These are phyloP conservation scores for Caenorhabditis macrosperma DNA, from an alignment of 2,888 invertebrate genomes.

Conservation along the genomic window DNA sequence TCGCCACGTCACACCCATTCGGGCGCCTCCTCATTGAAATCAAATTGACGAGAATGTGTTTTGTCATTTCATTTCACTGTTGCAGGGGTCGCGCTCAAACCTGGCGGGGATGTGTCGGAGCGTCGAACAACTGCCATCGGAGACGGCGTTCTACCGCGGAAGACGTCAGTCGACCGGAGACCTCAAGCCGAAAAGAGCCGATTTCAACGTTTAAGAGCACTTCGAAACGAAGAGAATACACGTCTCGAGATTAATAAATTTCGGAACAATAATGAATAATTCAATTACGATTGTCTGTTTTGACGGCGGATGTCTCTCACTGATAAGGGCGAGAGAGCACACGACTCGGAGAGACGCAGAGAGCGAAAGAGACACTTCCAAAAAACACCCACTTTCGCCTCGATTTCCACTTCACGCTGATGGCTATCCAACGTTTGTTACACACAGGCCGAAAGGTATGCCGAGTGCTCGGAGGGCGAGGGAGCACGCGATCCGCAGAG, in stretches of 20 bases:
- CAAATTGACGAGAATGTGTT: constrained; percentile 22
- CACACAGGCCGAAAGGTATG: constrained; percentile 42
- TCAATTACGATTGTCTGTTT: constrained; percentile 11
- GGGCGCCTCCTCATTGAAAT: constrained; percentile 22
- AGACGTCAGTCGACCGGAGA: constrained; percentile 56
- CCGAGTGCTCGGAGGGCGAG: constrained; percentile 7
- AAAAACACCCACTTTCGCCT: constrained; percentile 36
- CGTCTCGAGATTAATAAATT: background rate
- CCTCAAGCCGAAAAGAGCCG: constrained; percentile 39
- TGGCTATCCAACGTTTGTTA: constrained; percentile 31
- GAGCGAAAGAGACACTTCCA: constrained; percentile 19
- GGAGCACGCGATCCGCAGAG: constrained; percentile 6
- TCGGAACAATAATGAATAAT: background rate
- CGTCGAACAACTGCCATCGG: constrained; percentile 43
- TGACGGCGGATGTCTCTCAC: constrained; percentile 1
- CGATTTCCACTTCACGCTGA: constrained; percentile 44
- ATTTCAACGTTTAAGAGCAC: constrained; percentile 48
- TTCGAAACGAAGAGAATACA: background rate
- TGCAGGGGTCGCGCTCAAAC: constrained; percentile 56
- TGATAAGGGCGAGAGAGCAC: background rate
- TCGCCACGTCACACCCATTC: no score
- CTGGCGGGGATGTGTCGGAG: constrained; percentile 37
- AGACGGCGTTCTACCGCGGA: constrained; percentile 35
- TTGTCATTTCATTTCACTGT: constrained; percentile 16
- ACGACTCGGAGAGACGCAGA: background rate